phyloP scores from a whole-genome alignment of 2,888 invertebrate species.

The Volucella inanis region DNA sequence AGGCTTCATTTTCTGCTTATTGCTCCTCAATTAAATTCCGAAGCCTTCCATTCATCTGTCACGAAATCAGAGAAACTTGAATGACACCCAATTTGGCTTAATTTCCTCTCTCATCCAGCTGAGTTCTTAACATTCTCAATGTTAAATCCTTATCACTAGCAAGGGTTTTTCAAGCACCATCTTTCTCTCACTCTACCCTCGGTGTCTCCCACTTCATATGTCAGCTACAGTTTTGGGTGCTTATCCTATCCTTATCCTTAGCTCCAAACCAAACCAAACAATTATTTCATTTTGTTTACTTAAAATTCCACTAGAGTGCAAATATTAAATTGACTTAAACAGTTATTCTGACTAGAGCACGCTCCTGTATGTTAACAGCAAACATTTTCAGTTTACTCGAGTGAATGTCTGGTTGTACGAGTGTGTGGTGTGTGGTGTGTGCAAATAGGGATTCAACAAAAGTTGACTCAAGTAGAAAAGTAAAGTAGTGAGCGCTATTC shows the following conservation, averaged over 20 bases:
- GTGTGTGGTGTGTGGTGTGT: conserved; percentile 25
- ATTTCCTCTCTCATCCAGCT: conserved; percentile 24
- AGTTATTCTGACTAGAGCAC: conserved; percentile 23
- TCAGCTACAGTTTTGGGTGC: conserved; percentile 67
- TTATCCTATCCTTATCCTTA: conserved; percentile 22
- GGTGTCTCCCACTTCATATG: conserved; percentile 53
- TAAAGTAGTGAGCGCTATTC: conserved; percentile 22
- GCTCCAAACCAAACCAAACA: conserved; percentile 49
- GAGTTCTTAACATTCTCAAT: background rate
- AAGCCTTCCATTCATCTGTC: background rate
- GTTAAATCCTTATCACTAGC: conserved; percentile 43
- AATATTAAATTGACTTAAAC: conserved; percentile 72
- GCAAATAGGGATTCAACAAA: conserved; percentile 60
- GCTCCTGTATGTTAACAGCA: too few relatives aligned
- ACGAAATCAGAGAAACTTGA: conserved; percentile 40
- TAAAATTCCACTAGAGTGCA: conserved; percentile 72
- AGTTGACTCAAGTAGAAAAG: conserved; percentile 58
- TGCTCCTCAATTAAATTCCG: conserved; percentile 38
- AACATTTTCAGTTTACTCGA: background rate
- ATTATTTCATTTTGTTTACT: conserved; percentile 73
- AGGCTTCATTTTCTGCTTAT: conserved; percentile 7
- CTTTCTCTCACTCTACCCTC: conserved; percentile 55
- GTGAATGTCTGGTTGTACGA: background rate
- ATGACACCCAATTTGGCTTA: conserved; percentile 56
- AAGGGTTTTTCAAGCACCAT: conserved; percentile 53